Evolutionary conservation across 2,888 invertebrate genomes (phyloP), one percentile per base, ranked within the genome.

Genomic region (Trachelus troglodyta): DNA sequence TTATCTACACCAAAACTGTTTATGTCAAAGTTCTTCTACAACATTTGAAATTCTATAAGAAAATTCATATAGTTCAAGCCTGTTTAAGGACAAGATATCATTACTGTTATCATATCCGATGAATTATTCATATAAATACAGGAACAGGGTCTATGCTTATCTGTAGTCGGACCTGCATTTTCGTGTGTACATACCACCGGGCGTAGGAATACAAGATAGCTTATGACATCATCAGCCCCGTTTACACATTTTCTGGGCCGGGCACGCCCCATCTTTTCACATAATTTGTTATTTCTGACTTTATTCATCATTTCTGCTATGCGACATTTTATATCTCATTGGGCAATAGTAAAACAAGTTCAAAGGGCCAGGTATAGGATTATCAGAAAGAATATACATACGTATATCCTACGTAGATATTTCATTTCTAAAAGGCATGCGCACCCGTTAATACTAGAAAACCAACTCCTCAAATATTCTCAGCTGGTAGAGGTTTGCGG

Each of bases 151-250:
- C 40, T 78, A 12, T 30, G 35, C 31, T 33, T 9, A 33, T 31
- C 31, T 31, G 6, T 34, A 31, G 31, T 71, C 71, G 71, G 71
- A 76, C 81, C 79, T 83, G 81, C 34, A 77, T 79, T 79, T 79
- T 81, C 77, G 79, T 79, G 77, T 80, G 79, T 79, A 75, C 76
- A 80, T 77, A 79, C 81, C 81, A 81, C 78, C 75, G 77, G 87
- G 89, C 90, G 89, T 85, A 90, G 89, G 87, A 87, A 90, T 87
- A 89, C 87, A 87, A 84, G 86, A 83, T 85, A 81, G 77, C 77
- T 83, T 86, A 87, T 90, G 90, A 90, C 90, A 90, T 90, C 90
- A 90, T 88, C 89, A 85, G 85, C 85, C 84, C 85, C 85, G 87
- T 88, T 87, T 86, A 87, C 85, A 85, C 84, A 87, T 87, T 85